These are phyloP conservation scores for Riparia riparia DNA, from an alignment of 2,113 vertebrate species.

Conservation along the genomic window DNA sequence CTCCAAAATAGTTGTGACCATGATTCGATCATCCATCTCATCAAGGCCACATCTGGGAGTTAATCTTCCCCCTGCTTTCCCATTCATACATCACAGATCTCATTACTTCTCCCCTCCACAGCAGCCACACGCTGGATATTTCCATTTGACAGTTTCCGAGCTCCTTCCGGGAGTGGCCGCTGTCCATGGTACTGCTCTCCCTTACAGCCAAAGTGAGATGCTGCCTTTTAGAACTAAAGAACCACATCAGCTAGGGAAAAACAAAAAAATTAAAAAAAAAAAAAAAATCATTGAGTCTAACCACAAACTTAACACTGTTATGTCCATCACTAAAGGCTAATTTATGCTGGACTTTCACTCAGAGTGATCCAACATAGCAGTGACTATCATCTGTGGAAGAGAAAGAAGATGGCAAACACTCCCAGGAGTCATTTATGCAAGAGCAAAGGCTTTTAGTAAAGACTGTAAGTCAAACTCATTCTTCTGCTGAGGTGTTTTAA, in stretches of 20 bases:
- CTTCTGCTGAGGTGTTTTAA: not conserved
- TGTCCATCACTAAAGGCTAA: not conserved
- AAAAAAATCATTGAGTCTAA: not conserved
- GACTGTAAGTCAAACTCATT: not conserved
- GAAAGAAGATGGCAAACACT: not conserved
- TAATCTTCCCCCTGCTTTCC: not conserved
- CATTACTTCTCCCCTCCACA: not conserved
- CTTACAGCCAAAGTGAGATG: rapidly evolving
- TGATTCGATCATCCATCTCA: not conserved
- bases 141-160: rapidly evolving
- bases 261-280: not conserved
- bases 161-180: rapidly evolving
- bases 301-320: not conserved
- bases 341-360: not conserved
- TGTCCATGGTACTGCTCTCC: not conserved
- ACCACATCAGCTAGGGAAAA: too few relatives aligned
- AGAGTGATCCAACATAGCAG: not conserved
- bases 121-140: rapidly evolving
- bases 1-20: not conserved
- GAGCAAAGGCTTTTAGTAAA: not conserved
- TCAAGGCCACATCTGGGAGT: not conserved
- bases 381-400: not conserved
- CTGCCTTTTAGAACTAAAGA: too few relatives aligned
- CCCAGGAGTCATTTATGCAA: not conserved
- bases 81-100: not conserved